These are phyloP conservation scores for Xiphophorus birchmanni DNA, from an alignment of 2,797 vertebrate species.

Conservation along the genomic window DNA sequence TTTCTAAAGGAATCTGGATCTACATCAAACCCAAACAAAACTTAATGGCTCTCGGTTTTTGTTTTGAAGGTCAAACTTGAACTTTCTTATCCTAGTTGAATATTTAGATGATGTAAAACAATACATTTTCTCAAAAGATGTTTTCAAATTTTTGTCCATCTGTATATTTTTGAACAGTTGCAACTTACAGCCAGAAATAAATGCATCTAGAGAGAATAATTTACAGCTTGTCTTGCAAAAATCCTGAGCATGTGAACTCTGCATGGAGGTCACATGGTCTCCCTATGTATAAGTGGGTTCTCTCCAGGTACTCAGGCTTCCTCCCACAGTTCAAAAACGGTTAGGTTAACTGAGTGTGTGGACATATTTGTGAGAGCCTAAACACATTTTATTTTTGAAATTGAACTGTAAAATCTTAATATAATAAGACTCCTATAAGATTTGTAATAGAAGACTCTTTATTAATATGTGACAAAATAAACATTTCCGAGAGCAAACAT, in stretches of 20 bases:
- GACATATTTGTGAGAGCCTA: no score
- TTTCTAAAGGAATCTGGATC: not conserved
- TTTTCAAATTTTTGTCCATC: not conserved
- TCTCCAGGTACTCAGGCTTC: no score
- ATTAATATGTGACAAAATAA: no score
- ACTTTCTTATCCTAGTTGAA: not conserved
- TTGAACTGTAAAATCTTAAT: no score
- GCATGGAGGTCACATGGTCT: not conserved
- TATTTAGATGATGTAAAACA: not conserved
- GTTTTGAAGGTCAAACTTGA: not conserved
- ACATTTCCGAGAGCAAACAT: no score
- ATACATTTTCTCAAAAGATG: not conserved
- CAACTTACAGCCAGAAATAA: not conserved
- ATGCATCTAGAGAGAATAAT: not conserved
- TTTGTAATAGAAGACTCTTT: no score
- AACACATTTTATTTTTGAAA: no score
- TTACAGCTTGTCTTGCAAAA: not conserved
- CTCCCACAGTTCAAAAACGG: no score
- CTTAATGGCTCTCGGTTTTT: not conserved
- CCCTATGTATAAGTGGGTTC: no score
- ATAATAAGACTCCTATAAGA: no score
- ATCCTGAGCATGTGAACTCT: not conserved
- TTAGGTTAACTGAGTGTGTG: no score
- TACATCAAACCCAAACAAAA: not conserved
- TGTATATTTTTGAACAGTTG: not conserved